A percentile compares a stretch with the other conserved stretches of the same genome.
phyloP scores from a whole-genome alignment of 2,888 invertebrate species.

The Adineta ricciae region DNA sequence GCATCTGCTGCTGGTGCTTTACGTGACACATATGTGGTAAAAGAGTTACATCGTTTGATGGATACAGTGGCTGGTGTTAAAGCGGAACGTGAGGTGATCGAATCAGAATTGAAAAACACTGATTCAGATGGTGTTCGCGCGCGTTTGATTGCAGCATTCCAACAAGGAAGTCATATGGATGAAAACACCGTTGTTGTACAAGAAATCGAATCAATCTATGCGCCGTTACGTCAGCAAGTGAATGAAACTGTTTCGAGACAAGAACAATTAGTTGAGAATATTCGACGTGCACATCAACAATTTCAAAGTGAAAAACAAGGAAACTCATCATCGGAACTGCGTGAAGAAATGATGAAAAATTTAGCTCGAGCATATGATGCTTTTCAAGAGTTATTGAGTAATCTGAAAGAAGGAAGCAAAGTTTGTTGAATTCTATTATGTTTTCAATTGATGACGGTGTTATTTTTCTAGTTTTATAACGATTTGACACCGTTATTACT shows the following conservation, averaged over 20 bases:
- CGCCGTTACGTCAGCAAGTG: conserved; percentile 68
- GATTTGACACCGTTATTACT: conserved; percentile 68
- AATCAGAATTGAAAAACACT: conserved; percentile 64
- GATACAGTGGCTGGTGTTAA: conserved; percentile 72
- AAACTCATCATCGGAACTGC: conserved; percentile 42
- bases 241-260: conserved; percentile 59
- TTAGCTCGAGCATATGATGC: conserved; percentile 82
- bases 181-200: conserved; percentile 71
- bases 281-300: conserved; percentile 37
- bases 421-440: neutral
- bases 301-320: conserved; percentile 36
- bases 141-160: conserved; percentile 37
- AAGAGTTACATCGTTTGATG: conserved; percentile 43
- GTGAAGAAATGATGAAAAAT: conserved; percentile 71
- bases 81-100: conserved; percentile 76
- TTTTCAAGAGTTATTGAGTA: conserved; percentile 75
- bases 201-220: conserved; percentile 64
- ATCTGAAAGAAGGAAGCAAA: conserved; percentile 81
- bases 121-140: conserved; percentile 28
- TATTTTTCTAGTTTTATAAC: conserved; percentile 53
- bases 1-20: conserved; percentile 30
- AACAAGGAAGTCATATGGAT: conserved; percentile 56
- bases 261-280: conserved; percentile 42
- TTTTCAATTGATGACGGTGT: neutral
- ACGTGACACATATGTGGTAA: conserved; percentile 23